Conservation (phyloP, 2,888 invertebrate genomes). For the Meiosimyza decipiens region DNA sequence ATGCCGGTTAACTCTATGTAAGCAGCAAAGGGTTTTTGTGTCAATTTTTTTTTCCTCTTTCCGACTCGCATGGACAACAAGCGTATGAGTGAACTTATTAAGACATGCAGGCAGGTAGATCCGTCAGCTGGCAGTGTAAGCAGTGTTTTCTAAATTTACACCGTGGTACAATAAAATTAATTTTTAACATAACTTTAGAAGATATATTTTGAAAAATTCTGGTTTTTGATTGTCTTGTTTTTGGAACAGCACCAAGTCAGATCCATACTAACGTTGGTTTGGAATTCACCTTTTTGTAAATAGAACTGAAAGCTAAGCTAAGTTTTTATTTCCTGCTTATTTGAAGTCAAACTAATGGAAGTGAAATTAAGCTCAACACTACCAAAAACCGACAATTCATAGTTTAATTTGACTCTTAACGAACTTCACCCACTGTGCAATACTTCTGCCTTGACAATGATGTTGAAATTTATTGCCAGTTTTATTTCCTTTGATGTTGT, state of each 20-base stretch:
- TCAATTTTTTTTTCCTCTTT: slow-evolving; percentile 10
- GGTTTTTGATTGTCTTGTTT: not conserved
- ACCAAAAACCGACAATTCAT: slow-evolving; percentile 1
- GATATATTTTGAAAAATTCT: not conserved
- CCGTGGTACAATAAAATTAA: not conserved
- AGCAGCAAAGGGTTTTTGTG: slow-evolving; percentile 22
- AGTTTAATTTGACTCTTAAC: slow-evolving; percentile 14
- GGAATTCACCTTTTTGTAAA: too few species aligned
- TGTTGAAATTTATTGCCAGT: slow-evolving; percentile 61
- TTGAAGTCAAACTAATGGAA: too few species aligned
- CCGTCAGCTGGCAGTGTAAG: not conserved
- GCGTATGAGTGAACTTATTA: slow-evolving; percentile 32
- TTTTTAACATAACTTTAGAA: not conserved
- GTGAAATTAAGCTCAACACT: slow-evolving; percentile 47
- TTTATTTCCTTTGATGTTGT: slow-evolving; percentile 62
- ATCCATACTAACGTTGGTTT: too few species aligned
- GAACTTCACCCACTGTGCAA: slow-evolving; percentile 10
- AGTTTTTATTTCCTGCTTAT: too few species aligned
- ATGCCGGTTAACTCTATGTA: slow-evolving; percentile 7
- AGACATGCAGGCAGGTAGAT: slow-evolving; percentile 24
- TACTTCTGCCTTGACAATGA: slow-evolving; percentile 25
- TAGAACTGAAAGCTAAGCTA: too few species aligned
- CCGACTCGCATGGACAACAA: slow-evolving; percentile 23
- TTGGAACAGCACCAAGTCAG: too few species aligned
- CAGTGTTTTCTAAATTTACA: not conserved